Evolutionary conservation across 2,113 vertebrate species (phyloP), one percentile per base, ranked within the genome.

Genomic region (Rousettus leschenaultii): DNA sequence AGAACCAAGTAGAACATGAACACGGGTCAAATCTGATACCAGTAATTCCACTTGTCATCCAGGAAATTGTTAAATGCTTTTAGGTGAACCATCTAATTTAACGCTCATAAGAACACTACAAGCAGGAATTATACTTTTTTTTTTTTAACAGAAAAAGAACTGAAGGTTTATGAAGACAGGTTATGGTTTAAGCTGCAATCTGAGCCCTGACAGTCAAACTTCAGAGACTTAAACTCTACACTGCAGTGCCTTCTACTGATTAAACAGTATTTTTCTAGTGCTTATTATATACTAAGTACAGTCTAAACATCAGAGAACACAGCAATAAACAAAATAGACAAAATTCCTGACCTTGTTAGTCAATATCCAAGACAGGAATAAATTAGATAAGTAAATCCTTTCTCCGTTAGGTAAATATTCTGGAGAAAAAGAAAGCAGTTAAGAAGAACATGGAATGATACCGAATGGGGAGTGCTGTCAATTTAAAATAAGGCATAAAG

Each of bases 41-140:
- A 28, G 28, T 86, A 57, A 77, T 11, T 75, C 38, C 15, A 10
- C 35, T 80, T 16, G 15, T 94, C 51, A 89, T 82, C 43, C 40
- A 85, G 77, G n/a, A 83, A 84, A 40, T 48, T 57, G 18, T 92
- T 40, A 35, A 85, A 59, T 88, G 43, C 15, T 93, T 96, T 94
- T 48, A 82, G 21, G 84, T 85, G 30, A 89, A 75, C 7, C 45
- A 38, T n/a, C 51, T 95, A 66, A 33, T 48, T 92, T 84, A 95
- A 86, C 89, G 90, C 40, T 83, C 11, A 68, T 22, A 92, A 83
- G 7, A 80, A 55, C 35, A 71, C 19, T 87, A 61, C 18, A 53
- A 33, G 19, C 86, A 7, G 35, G 53, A 89, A 95, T 70, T 75
- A 55, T 61, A 73, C 55, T 90, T 94, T 70, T 82, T 79, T n/a